Evolutionary conservation across 2,113 vertebrate species (phyloP), one percentile per base, ranked within the genome.

Genomic region (Dendrocopos noguchii): DNA sequence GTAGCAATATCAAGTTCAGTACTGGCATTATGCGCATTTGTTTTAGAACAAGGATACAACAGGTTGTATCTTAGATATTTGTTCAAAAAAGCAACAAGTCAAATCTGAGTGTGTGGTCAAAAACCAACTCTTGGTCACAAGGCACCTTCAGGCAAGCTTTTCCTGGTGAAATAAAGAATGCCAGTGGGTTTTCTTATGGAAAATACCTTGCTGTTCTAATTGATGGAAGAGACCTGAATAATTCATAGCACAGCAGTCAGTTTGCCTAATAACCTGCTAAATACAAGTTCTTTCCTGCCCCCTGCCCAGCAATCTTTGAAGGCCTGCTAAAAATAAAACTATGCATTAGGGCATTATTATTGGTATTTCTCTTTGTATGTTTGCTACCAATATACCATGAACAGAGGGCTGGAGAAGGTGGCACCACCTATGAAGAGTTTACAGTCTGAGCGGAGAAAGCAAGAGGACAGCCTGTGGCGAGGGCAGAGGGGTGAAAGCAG

Each of bases 211-310:
- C 55, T 42, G 15, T 50, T 17, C 15, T 77, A 87, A 70, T 25
- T 27, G 50, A 91, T 65, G 39, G 52, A 79, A 79, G 25, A 29
- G 27, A 93, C n/a, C 7, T 75, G 44, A 90, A 74, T 61, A 84
- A 90, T 67, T 94, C n/a, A 18, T 77, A 67, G 52, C 50, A 80
- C 76, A 84, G 68, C 70, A 72, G 31, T 72, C 34, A 39, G 29
- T 78, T 91, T 92, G 52, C 27, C 65, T 94, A 86, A 90, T 75
- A 52, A 76, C 27, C 28, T 74, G 39, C 76, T 88, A 76, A 87
- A 52, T 57, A 80, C 34, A 6, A 64, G 59, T 82, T 87, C 57
- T 63, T 90, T 34, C 6, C 39, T 75, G 8, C 13, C 5, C 21
- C 17, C n/a, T 34, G 9, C 36, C 34, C 44, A 81, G 59, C 24